These are phyloP conservation scores for Drosophila subpulchrella DNA, from an alignment of 1,140 invertebrate genomes.

Conservation along the genomic window DNA sequence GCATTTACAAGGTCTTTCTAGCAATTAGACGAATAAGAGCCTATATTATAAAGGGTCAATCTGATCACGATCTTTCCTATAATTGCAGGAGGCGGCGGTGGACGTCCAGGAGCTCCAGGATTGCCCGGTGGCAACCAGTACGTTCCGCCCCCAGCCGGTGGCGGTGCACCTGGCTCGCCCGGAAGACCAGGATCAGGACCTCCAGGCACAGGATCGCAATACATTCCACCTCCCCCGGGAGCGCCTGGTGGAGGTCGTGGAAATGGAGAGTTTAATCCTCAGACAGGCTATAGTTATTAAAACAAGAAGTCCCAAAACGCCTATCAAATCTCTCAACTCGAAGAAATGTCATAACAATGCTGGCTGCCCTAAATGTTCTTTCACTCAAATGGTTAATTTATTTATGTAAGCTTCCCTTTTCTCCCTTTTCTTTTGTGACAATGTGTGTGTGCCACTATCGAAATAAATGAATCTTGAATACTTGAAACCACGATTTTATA, in stretches of 20 bases:
- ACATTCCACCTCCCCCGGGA: slow-evolving; percentile 65
- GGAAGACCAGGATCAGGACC: slow-evolving; percentile 7
- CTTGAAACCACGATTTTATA: neutral
- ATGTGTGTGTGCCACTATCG: slow-evolving; percentile 32
- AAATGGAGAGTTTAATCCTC: slow-evolving; percentile 78
- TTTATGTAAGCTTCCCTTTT: slow-evolving; percentile 33
- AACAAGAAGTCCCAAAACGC: neutral
- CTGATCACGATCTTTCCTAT: neutral
- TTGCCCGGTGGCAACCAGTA: slow-evolving; percentile 24
- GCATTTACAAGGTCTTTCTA: neutral
- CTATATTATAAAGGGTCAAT: neutral
- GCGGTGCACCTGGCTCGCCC: slow-evolving; percentile 5
- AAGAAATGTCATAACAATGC: slow-evolving; percentile 55
- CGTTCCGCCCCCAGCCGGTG: slow-evolving; percentile 22
- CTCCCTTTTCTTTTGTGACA: neutral
- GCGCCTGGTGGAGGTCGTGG: slow-evolving; percentile 66
- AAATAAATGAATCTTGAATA: slow-evolving; percentile 38
- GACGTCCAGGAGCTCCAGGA: slow-evolving; percentile 40
- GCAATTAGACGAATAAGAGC: neutral
- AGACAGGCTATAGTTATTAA: slow-evolving; percentile 82
- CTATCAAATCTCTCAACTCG: slow-evolving; percentile 36
- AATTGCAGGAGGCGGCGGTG: slow-evolving; percentile 3
- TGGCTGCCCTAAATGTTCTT: slow-evolving; percentile 69
- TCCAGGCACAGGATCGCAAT: slow-evolving; percentile 62
- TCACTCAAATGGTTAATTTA: slow-evolving; percentile 41